phyloP scores from a whole-genome alignment of 2,113 vertebrate genomes.

The Antechinus flavipes region DNA sequence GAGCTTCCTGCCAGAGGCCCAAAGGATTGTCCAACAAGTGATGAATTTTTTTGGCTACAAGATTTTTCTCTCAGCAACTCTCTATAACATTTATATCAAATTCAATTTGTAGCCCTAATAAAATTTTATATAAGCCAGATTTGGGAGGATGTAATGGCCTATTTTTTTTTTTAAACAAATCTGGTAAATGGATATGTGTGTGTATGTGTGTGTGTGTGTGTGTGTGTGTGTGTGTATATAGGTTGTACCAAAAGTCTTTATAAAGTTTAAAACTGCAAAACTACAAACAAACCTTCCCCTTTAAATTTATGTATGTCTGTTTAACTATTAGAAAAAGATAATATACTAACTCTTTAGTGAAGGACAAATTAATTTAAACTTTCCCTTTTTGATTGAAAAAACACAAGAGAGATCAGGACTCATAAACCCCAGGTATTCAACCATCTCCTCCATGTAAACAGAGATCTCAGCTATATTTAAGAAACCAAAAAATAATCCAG shows the following conservation, averaged over 20 bases:
- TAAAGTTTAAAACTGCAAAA: neutral
- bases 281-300: neutral
- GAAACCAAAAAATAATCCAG: slow-evolving; percentile 26
- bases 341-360: neutral
- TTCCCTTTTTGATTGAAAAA: slow-evolving; percentile 40
- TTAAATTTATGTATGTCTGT: neutral
- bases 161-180: neutral
- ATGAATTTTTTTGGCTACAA: neutral
- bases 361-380: neutral
- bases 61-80: neutral
- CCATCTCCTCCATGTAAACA: neutral
- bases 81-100: neutral
- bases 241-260: neutral
- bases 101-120: neutral
- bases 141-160: neutral
- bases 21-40: neutral
- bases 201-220: neutral
- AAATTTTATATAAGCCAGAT: neutral
- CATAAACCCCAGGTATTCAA: neutral
- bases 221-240: neutral
- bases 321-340: slow-evolving; percentile 34
- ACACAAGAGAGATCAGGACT: neutral
- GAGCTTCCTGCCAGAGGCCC: neutral
- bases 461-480: neutral
- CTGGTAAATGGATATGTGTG: neutral